Evolutionary conservation across 2,888 invertebrate genomes (phyloP), one percentile per base, ranked within the genome.

Genomic region (Teinopalpus imperialis): DNA sequence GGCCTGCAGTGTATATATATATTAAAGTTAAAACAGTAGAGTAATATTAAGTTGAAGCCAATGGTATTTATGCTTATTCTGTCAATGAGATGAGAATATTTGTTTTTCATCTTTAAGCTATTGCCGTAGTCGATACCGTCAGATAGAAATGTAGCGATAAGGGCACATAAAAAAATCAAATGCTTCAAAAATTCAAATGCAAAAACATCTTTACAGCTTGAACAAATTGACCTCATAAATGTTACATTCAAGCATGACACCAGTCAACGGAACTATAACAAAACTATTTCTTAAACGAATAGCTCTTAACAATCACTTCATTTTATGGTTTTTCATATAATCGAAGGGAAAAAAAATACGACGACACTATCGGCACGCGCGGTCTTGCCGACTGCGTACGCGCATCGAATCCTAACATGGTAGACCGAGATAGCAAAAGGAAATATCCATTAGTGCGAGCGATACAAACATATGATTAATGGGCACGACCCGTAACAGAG

Each of bases 291-390:
- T 48, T 57, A 53, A 59, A 56, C 52, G 49, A 49, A 54, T 66
- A 72, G 57, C 58, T 59, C 59, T 60, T 57, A 67, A 72, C 66
- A 67, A 74, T 74, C 72, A 69, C 60, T 61, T 71, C 63, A 74
- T 77, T 82, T 85, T 76, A 83, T 76, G 65, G 69, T 67, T 79
- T 79, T 83, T 82, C 78, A 80, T 73, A 66, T 68, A 67, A 78
- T 69, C 64, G 57, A 67, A 63, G 42, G 47, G 69, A 68, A 79
- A 81, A 74, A 63, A 63, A 60, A 52, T 42, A 42, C 52, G 51
- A 67, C 64, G 66, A 69, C 68, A 69, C 68, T 55, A 52, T 59
- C 67, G 78, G 85, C 87, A 85, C 87, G 85, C 82, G 87, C 82
- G 69, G 49, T 43, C 63, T 64, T 66, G 61, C 58, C 66, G 69